These are phyloP conservation scores for Falco naumanni DNA, from an alignment of 2,797 vertebrate species.

Conservation along the genomic window DNA sequence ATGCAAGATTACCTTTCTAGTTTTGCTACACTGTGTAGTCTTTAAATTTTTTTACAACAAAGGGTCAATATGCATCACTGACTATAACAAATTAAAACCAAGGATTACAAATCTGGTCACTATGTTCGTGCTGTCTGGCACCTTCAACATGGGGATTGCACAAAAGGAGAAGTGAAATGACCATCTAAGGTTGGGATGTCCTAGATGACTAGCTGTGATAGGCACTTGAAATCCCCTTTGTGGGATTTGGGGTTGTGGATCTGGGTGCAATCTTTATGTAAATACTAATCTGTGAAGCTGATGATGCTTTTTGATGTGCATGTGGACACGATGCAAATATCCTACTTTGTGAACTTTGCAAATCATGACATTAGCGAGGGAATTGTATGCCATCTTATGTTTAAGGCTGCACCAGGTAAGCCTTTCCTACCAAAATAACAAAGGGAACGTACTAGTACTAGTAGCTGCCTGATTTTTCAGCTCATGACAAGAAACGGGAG, in stretches of 20 bases:
- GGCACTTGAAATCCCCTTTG: not conserved
- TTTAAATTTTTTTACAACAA: not conserved
- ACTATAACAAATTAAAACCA: not conserved
- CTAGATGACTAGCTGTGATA: not conserved
- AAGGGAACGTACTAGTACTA: not conserved
- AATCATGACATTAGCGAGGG: not conserved
- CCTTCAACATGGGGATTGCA: not conserved
- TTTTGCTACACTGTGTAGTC: not conserved
- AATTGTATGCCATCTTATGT: too few relatives aligned
- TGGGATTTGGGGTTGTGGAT: not conserved
- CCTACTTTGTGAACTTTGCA: not conserved
- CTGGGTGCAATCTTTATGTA: not conserved
- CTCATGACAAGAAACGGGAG: not conserved
- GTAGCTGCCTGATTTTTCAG: not conserved
- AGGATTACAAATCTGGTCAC: not conserved
- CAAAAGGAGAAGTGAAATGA: not conserved
- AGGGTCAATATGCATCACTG: not conserved
- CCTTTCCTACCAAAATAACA: not conserved
- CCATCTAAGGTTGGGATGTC: not conserved
- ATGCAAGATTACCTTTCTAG: not conserved
- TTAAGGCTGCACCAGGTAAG: not conserved
- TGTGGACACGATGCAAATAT: not conserved
- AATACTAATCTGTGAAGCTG: not conserved
- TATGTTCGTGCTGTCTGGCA: not conserved
- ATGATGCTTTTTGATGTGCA: not conserved